A percentile compares a stretch with the other conserved stretches of the same genome.
These are phyloP conservation scores for Laspeyria flexula DNA, from an alignment of 2,888 invertebrate genomes.

Conservation along the genomic window DNA sequence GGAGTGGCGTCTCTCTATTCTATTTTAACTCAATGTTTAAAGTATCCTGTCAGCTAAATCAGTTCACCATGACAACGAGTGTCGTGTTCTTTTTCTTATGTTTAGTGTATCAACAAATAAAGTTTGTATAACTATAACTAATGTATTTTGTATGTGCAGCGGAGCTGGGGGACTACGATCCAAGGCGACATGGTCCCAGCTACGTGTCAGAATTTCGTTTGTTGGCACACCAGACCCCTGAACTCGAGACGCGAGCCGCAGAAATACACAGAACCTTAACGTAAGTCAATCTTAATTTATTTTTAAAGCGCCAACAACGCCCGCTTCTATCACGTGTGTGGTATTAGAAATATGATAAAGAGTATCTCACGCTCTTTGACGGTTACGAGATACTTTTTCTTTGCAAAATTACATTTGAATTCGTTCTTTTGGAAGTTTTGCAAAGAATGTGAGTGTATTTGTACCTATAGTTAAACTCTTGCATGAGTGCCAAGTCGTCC, in stretches of 20 bases:
- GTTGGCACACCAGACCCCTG: slow-evolving; percentile 95
- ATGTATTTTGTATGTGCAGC: slow-evolving; percentile 84
- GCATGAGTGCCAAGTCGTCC: background rate
- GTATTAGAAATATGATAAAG: background rate
- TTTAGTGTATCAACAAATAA: slow-evolving; percentile 12
- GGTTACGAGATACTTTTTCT: too few relatives aligned
- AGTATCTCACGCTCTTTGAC: background rate
- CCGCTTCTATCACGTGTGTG: background rate
- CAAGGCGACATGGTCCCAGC: slow-evolving; percentile 93
- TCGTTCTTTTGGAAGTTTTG: too few relatives aligned
- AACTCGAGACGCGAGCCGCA: slow-evolving; percentile 94
- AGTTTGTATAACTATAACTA: slow-evolving; percentile 15
- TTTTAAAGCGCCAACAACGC: background rate
- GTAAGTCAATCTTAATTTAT: slow-evolving; percentile 82
- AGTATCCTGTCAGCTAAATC: slow-evolving; percentile 62
- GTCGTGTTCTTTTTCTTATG: slow-evolving; percentile 48
- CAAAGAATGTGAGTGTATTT: too few relatives aligned
- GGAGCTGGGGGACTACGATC: slow-evolving; percentile 97
- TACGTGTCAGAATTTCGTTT: slow-evolving; percentile 98
- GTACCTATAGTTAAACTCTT: too few relatives aligned
- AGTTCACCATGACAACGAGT: slow-evolving; percentile 59
- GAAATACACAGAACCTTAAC: slow-evolving; percentile 95
- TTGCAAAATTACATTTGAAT: too few relatives aligned
- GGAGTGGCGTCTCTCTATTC: slow-evolving; percentile 53
- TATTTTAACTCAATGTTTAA: slow-evolving; percentile 68